Percentiles rank a stretch among this genome's conserved stretches.
Conservation (phyloP, 1,140 invertebrate species). For the Ditylenchus dipsaci region DNA sequence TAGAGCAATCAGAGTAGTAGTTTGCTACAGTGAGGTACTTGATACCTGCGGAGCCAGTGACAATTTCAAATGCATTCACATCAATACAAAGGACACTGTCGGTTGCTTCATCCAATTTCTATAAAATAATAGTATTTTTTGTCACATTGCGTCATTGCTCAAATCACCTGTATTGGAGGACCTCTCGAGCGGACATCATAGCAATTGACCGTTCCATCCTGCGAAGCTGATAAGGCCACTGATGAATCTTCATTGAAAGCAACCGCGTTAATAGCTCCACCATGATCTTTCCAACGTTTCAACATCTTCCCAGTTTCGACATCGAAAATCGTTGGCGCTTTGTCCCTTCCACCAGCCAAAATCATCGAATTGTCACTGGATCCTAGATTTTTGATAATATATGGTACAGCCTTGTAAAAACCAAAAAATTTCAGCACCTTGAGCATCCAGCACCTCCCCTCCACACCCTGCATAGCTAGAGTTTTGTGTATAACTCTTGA, state of each 20-base stretch:
- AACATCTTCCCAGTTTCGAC: constrained; percentile 48
- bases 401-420: too few relatives aligned
- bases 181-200: constrained; percentile 40
- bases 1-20: too few relatives aligned
- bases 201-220: constrained; percentile 35
- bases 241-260: constrained; percentile 41
- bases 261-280: constrained; percentile 39
- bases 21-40: too few relatives aligned
- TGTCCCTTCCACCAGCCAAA: constrained; percentile 39
- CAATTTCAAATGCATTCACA: constrained; percentile 31
- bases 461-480: neutral
- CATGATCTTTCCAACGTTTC: constrained; percentile 42
- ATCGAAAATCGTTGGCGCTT: constrained; percentile 44
- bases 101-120: constrained; percentile 41
- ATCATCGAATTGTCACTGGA: constrained; percentile 41
- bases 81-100: constrained; percentile 42
- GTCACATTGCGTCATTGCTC: too few relatives aligned
- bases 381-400: neutral
- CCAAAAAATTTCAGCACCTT: too few relatives aligned
- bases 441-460: constrained; percentile 11
- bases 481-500: too few relatives aligned
- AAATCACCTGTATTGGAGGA: constrained; percentile 33
- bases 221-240: constrained; percentile 41
- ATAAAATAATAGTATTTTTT: too few relatives aligned
- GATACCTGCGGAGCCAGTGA: constrained; percentile 31